A percentile compares a stretch with the other conserved stretches of the same genome.
Evolutionary conservation across 2,797 vertebrate species (phyloP).

Genomic region (Peromyscus melanophrys): DNA sequence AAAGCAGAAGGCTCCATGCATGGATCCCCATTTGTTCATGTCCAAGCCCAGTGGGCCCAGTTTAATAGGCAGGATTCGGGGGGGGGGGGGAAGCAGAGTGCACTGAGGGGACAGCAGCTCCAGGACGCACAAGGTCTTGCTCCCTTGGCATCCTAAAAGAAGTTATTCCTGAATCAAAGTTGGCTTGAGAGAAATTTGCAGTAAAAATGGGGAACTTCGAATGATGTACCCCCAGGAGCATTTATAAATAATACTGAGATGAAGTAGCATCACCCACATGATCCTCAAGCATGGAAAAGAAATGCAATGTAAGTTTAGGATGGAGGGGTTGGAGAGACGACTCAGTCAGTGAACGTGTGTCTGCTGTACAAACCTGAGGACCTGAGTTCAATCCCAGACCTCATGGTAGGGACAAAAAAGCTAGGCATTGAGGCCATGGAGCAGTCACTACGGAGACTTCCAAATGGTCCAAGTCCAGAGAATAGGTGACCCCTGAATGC

Average conservation of each 20-base stretch:
- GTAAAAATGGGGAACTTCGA: neutral
- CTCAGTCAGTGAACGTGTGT: neutral
- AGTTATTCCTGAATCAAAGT: neutral
- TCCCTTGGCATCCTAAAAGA: neutral
- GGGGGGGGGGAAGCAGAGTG: neutral
- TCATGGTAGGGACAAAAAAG: neutral
- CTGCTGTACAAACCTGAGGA: neutral
- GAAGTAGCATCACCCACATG: neutral
- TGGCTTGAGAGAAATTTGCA: neutral
- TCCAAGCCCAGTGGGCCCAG: neutral
- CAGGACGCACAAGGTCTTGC: neutral
- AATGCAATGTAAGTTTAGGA: neutral
- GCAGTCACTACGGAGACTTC: neutral
- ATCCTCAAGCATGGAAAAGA: neutral
- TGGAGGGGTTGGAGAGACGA: neutral
- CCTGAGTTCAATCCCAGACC: neutral
- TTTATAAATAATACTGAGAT: constrained; percentile 37
- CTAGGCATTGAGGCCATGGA: neutral
- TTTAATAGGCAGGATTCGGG: neutral
- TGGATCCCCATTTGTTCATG: neutral
- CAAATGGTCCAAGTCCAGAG: neutral
- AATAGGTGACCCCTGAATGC: neutral
- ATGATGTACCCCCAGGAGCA: neutral
- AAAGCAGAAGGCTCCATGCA: neutral
- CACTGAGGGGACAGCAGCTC: neutral